Conservation (phyloP, 2,797 vertebrate species). For the Myotis myotis region DNA sequence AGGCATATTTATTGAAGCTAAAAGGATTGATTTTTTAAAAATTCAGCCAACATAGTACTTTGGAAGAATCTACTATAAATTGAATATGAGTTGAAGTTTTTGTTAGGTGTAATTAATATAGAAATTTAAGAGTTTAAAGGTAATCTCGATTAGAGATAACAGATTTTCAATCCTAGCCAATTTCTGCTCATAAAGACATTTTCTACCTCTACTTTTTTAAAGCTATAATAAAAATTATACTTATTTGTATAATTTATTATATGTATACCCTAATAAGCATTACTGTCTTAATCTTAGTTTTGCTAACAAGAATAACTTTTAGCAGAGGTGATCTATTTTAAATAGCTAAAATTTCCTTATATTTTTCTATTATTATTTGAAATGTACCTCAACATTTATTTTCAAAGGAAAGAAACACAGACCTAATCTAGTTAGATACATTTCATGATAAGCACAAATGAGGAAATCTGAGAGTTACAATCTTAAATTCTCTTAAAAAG, state of each 20-base stretch:
- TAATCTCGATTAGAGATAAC: background rate
- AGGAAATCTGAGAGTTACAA: background rate
- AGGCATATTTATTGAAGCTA: background rate
- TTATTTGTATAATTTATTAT: conserved; percentile 24
- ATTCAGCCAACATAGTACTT: background rate
- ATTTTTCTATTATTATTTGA: conserved; percentile 24
- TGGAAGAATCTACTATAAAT: conserved; percentile 27
- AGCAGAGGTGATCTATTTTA: conserved; percentile 25
- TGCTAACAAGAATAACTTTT: conserved; percentile 21
- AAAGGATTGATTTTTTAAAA: conserved; percentile 4
- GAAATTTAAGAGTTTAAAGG: conserved; percentile 27
- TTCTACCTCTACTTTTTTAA: background rate
- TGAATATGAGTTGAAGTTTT: conserved; percentile 1
- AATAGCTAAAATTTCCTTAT: background rate
- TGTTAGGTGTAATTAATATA: background rate
- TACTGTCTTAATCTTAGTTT: background rate
- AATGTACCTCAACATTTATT: conserved; percentile 27
- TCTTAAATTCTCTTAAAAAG: background rate
- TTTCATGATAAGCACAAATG: conserved; percentile 4
- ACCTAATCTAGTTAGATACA: background rate
- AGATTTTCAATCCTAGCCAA: background rate
- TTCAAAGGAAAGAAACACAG: conserved; percentile 12
- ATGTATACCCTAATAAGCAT: background rate
- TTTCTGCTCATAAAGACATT: conserved; percentile 41
- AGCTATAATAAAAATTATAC: conserved; percentile 1